These are phyloP conservation scores for Apogon talboti DNA, from an alignment of 2,797 vertebrate species.

Conservation along the genomic window DNA sequence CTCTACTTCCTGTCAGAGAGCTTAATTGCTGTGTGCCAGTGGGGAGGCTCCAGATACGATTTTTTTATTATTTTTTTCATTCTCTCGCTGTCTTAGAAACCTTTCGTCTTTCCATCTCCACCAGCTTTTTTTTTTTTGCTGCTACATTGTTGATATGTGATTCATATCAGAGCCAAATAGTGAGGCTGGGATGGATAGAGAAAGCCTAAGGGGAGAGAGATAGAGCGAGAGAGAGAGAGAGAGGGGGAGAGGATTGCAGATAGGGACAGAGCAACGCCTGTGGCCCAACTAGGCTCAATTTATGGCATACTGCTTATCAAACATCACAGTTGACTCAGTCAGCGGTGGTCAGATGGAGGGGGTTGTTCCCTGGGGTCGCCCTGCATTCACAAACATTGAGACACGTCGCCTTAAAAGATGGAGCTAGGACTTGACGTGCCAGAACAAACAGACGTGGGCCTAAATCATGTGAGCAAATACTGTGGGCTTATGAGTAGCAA, in stretches of 20 bases:
- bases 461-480: slow-evolving; percentile 30
- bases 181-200: slow-evolving; percentile 29
- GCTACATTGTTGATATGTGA: slow-evolving; percentile 53
- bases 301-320: slow-evolving; percentile 70
- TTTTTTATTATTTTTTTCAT: background rate
- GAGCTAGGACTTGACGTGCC: slow-evolving; percentile 31
- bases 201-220: slow-evolving; percentile 35
- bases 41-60: slow-evolving; percentile 19
- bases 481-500: slow-evolving; percentile 14
- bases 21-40: slow-evolving; percentile 64
- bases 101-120: slow-evolving; percentile 20
- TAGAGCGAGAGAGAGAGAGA: background rate
- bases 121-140: slow-evolving; percentile 1
- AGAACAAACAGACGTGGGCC: slow-evolving; percentile 46
- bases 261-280: slow-evolving; percentile 64
- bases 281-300: slow-evolving; percentile 62
- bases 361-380: slow-evolving; percentile 47
- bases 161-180: slow-evolving; percentile 51
- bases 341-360: slow-evolving; percentile 29
- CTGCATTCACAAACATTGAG: slow-evolving; percentile 56
- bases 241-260: slow-evolving; percentile 32
- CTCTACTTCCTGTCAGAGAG: slow-evolving; percentile 67
- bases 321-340: slow-evolving; percentile 64
- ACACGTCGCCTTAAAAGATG: slow-evolving; percentile 54
- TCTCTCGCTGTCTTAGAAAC: slow-evolving; percentile 34